phyloP scores from a whole-genome alignment of 2,113 vertebrate species.

The Larimichthys crocea region DNA sequence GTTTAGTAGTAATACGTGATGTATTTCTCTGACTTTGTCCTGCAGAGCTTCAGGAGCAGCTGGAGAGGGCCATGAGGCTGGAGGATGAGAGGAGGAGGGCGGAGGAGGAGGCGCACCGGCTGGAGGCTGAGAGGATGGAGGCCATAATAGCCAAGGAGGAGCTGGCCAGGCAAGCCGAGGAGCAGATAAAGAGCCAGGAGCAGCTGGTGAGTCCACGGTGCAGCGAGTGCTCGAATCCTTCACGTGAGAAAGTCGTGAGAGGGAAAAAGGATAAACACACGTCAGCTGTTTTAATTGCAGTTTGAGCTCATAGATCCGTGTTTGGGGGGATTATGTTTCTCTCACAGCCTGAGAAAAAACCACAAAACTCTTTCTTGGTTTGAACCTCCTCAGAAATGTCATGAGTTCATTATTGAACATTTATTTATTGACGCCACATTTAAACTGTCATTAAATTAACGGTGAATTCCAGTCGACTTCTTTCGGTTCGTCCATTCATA shows the following conservation, averaged over 20 bases:
- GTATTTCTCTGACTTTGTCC: constrained; percentile 14
- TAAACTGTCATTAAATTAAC: not conserved
- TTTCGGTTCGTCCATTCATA: constrained; percentile 23
- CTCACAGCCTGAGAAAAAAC: constrained; percentile 2
- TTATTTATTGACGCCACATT: not conserved
- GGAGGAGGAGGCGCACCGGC: constrained; percentile 91
- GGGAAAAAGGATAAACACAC: constrained; percentile 30
- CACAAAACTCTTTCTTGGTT: not conserved
- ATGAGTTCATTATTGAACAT: not conserved
- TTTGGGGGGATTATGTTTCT: not conserved
- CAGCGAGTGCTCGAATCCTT: not conserved
- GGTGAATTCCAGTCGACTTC: not conserved
- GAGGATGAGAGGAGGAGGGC: constrained; percentile 92
- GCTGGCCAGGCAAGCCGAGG: constrained; percentile 90
- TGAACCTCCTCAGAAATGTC: not conserved
- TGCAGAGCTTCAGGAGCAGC: constrained; percentile 93
- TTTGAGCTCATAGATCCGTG: not conserved
- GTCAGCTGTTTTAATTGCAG: constrained; percentile 3
- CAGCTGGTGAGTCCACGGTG: constrained; percentile 89
- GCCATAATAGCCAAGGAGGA: constrained; percentile 96
- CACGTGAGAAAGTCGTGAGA: constrained; percentile 56
- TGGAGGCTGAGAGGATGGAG: constrained; percentile 93
- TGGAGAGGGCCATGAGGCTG: constrained; percentile 89
- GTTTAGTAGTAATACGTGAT: not conserved
- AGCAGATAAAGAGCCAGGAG: constrained; percentile 96